These are phyloP conservation scores for Capromys pilorides DNA, from an alignment of 2,797 vertebrate genomes.

Conservation along the genomic window DNA sequence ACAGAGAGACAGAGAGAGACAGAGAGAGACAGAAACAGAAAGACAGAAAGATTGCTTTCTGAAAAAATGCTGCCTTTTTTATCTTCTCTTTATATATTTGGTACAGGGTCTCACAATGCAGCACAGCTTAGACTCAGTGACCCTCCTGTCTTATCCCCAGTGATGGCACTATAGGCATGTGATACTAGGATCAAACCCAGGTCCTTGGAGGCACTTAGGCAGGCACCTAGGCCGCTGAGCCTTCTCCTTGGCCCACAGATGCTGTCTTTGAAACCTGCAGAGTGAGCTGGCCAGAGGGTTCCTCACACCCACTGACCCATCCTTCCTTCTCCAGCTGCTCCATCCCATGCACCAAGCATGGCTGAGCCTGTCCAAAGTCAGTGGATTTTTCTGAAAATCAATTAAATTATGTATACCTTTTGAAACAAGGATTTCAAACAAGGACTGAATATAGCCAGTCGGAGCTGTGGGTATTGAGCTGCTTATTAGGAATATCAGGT, in stretches of 20 bases:
- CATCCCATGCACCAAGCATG: background rate
- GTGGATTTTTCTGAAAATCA: conserved; percentile 43
- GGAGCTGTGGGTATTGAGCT: background rate
- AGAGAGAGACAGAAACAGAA: conserved; percentile 2
- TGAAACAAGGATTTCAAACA: conserved; percentile 41
- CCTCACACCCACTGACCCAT: background rate
- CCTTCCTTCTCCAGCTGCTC: background rate
- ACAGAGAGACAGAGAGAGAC: background rate
- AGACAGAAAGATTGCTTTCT: background rate
- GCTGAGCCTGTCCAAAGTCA: background rate
- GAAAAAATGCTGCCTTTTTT: background rate
- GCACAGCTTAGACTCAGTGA: too few relatives aligned
- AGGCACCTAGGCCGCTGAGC: too few relatives aligned
- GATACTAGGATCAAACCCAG: too few relatives aligned
- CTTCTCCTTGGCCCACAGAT: background rate
- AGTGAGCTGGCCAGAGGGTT: background rate
- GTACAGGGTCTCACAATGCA: too few relatives aligned
- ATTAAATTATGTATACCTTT: conserved; percentile 49
- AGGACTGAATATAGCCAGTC: background rate
- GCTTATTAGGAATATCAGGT: background rate
- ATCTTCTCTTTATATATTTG: too few relatives aligned
- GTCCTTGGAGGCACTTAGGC: too few relatives aligned
- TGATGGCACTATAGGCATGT: too few relatives aligned
- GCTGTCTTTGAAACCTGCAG: background rate
- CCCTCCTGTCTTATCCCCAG: too few relatives aligned